Evolutionary conservation across 2,888 invertebrate genomes (phyloP).

Genomic region (Pristionchus arcanus): DNA sequence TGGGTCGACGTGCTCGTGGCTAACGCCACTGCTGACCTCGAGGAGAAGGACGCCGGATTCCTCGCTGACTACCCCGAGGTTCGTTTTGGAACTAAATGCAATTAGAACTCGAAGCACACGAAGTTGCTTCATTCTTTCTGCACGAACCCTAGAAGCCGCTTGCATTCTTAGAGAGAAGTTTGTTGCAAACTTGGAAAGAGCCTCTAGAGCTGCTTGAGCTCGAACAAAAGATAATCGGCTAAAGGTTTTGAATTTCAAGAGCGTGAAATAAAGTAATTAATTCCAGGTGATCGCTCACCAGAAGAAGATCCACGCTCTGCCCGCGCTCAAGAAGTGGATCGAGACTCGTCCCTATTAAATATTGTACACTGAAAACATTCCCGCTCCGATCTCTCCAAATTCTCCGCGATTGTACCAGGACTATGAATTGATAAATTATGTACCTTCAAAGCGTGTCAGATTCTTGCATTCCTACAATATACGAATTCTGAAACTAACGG

Average conservation of each 20-base stretch:
- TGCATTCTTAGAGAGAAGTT: too few species aligned
- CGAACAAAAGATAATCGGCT: too few species aligned
- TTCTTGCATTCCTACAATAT: too few species aligned
- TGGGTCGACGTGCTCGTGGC: conserved; percentile 74
- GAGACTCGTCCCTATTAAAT: conserved; percentile 14
- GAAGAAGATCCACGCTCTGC: conserved; percentile 30
- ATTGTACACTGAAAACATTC: background rate
- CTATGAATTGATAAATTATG: conserved; percentile 24
- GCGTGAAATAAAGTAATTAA: background rate
- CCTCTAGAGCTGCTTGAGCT: too few species aligned
- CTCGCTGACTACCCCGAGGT: conserved; percentile 67
- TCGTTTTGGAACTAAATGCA: background rate
- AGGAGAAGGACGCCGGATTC: conserved; percentile 65
- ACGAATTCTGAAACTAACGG: too few species aligned
- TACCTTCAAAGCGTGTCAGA: too few species aligned
- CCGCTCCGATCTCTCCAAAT: background rate
- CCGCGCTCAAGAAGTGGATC: conserved; percentile 35
- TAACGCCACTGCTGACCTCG: conserved; percentile 64
- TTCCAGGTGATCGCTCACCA: conserved; percentile 1
- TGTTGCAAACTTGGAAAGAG: too few species aligned
- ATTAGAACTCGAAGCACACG: background rate
- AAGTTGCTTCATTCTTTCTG: background rate
- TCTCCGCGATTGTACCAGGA: background rate
- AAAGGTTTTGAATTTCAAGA: background rate
- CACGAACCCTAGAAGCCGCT: background rate